These are phyloP conservation scores for Indri indri DNA, from an alignment of 2,113 vertebrate genomes.

Conservation along the genomic window DNA sequence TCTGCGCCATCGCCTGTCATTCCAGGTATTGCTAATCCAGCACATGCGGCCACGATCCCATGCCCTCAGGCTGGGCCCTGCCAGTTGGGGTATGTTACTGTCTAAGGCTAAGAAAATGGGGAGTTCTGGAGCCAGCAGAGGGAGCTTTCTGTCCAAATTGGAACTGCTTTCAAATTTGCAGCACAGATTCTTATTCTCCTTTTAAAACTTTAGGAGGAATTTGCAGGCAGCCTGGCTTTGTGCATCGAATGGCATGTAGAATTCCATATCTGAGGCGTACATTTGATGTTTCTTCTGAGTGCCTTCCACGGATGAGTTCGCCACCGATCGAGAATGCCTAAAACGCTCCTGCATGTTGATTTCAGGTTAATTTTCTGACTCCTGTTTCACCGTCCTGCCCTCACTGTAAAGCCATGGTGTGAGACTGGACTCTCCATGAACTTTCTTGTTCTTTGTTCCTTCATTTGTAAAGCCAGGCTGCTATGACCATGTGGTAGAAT, in stretches of 20 bases:
- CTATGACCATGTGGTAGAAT: background rate
- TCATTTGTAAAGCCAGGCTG: constrained; percentile 16
- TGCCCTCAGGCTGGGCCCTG: background rate
- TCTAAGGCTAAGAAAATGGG: background rate
- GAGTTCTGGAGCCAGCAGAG: constrained; percentile 39
- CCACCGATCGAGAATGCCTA: fast-evolving
- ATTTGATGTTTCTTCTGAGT: background rate
- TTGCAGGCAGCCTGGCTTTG: background rate
- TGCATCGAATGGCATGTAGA: background rate
- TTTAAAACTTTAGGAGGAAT: background rate
- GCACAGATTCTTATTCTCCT: background rate
- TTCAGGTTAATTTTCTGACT: background rate
- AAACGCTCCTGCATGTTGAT: fast-evolving
- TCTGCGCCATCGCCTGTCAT: background rate
- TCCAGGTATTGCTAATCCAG: background rate
- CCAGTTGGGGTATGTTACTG: fast-evolving
- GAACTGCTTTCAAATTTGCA: background rate
- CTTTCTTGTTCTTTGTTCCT: constrained; percentile 40
- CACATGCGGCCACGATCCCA: fast-evolving
- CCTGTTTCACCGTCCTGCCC: background rate
- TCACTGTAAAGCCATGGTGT: background rate
- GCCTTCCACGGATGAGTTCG: background rate
- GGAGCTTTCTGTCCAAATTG: constrained; percentile 36
- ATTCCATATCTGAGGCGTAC: background rate
- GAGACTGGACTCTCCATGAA: constrained; percentile 22